Evolutionary conservation across 2,113 vertebrate species (phyloP).

Genomic region (Dicentrarchus labrax): DNA sequence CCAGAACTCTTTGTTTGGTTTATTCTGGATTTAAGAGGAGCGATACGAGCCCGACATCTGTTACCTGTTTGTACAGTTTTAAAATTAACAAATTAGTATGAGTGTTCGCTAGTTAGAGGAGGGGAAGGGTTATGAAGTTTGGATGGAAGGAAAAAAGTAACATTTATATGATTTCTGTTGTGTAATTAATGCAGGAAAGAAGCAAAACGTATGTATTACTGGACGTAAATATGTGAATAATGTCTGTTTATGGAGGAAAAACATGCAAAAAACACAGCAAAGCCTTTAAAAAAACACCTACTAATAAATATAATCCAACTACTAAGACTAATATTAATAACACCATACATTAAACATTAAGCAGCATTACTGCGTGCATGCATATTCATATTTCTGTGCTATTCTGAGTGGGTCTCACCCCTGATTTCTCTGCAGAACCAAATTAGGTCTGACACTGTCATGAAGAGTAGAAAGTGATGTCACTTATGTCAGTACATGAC

Average conservation of each 20-base stretch:
- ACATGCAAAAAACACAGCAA: background rate
- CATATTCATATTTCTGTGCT: slow-evolving; percentile 27
- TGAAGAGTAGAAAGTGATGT: slow-evolving; percentile 62
- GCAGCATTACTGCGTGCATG: background rate
- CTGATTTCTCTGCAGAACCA: slow-evolving; percentile 37
- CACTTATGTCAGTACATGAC: slow-evolving; percentile 61
- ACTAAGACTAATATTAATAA: too few species aligned
- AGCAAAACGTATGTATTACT: background rate
- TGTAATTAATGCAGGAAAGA: background rate
- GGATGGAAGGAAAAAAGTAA: background rate
- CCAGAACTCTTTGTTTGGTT: too few species aligned
- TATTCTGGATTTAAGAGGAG: background rate
- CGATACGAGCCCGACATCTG: background rate
- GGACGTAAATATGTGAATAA: background rate
- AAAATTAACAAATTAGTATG: background rate
- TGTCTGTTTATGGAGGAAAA: background rate
- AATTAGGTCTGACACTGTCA: slow-evolving; percentile 67
- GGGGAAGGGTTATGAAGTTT: background rate
- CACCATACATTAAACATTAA: background rate
- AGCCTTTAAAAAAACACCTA: background rate
- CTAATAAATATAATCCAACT: background rate
- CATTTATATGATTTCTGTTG: background rate
- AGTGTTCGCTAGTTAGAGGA: background rate
- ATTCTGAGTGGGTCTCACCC: slow-evolving; percentile 54
- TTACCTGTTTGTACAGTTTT: background rate